Base-by-base conservation (phyloP, 2,113 vertebrate species). In the Dasyprocta punctata region DNA sequence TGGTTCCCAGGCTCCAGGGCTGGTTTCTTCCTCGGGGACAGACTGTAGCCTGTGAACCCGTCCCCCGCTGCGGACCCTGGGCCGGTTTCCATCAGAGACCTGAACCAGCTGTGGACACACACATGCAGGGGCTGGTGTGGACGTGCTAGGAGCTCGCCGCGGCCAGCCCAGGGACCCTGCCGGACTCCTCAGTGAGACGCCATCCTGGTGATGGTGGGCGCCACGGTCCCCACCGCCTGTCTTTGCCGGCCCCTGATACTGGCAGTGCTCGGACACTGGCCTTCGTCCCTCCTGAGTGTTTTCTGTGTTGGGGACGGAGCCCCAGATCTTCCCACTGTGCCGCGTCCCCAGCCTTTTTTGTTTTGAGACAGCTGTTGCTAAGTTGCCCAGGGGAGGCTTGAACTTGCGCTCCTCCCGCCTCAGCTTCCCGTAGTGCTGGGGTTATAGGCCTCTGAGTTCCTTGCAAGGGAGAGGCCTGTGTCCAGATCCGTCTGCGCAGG, bases 391-490 rank as follows among this genome's bases (percentile, higher is more conserved):
- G 26, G 14, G 17, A 28, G 26, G 75, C 44, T 78, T 19, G 44
- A 33, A 30, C 28, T 17, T 17, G 26, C 6, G 13, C 13, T 17
- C 28, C 13, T 78, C 28, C 75, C 16, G 13, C 14, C 75, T 49
- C 75, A 49, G 75, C 75, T 14, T 78, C 44, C 44, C 28, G 6
- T 47, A 8, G 17, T 44, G 16, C 44, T 49, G 75, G 28, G 44
- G 28, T 77, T 10, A 41, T 4, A 73, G 71, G 4, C 38, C 38
- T 44, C 38, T 38, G n/a, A 71, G 0, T 30, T n/a, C 16, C 49
- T 26, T 1, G 22, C 9, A 9, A 4, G 19, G 10, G 5, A 0
- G 0, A 38, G 22, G n/a, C 47, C 58, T 47, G 67, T 17, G 22
- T 75, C 14, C 38, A 6, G 14, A 38, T 38, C 1, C 2, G 6